These are phyloP conservation scores for Pimephales promelas DNA, from an alignment of 2,113 vertebrate genomes.

Conservation along the genomic window DNA sequence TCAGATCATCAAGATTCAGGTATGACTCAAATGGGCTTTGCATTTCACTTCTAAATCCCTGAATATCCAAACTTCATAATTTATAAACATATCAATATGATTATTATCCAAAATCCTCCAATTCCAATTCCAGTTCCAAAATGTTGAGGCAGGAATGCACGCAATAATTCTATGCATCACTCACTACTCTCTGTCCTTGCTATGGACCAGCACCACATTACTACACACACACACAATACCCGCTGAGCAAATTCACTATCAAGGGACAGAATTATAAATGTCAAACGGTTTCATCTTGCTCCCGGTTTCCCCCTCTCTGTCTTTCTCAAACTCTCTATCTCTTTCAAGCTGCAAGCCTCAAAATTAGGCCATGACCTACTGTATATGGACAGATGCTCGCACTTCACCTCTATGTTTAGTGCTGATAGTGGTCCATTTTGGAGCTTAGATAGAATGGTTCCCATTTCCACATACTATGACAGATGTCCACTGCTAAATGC, in stretches of 20 bases:
- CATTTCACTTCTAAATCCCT: constrained; percentile 64
- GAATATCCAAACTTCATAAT: background rate
- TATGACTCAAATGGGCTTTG: constrained; percentile 64
- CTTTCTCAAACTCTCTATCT: constrained; percentile 68
- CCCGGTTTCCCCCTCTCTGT: constrained; percentile 51
- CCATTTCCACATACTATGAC: background rate
- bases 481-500: background rate
- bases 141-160: constrained; percentile 65
- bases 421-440: background rate
- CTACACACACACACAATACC: background rate
- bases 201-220: constrained; percentile 53
- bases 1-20: constrained; percentile 54
- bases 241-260: constrained; percentile 70
- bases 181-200: constrained; percentile 61
- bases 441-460: background rate
- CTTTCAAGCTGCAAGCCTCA: constrained; percentile 10
- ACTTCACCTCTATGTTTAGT: background rate
- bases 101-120: constrained; percentile 50
- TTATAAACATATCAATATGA: constrained; percentile 21
- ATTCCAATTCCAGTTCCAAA: constrained; percentile 31
- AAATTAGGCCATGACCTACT: constrained; percentile 18
- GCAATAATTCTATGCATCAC: constrained; percentile 72
- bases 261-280: constrained; percentile 73
- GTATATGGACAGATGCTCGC: constrained; percentile 18
- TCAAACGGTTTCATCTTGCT: constrained; percentile 72